These are phyloP conservation scores for Pentalonia nigronervosa DNA, from an alignment of 1,140 invertebrate species.

Conservation along the genomic window DNA sequence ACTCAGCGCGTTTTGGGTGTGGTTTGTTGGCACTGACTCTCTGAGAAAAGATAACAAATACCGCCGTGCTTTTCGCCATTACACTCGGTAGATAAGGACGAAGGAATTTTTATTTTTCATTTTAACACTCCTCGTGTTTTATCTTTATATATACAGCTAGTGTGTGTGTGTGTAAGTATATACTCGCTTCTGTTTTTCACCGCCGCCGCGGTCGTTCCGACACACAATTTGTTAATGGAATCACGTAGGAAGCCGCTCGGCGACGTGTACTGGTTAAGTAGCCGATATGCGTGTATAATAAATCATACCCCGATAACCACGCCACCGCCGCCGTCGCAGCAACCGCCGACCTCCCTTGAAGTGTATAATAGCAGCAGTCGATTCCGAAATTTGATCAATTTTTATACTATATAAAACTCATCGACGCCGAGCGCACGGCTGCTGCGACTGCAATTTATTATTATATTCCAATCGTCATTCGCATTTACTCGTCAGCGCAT, in stretches of 20 bases:
- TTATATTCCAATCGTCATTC: background rate
- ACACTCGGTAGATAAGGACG: slow-evolving; percentile 30
- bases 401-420: background rate
- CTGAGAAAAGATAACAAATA: slow-evolving; percentile 33
- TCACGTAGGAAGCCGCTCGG: slow-evolving; percentile 52
- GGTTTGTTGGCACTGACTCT: slow-evolving; percentile 45
- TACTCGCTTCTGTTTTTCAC: slow-evolving; percentile 51
- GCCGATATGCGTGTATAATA: slow-evolving; percentile 44
- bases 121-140: slow-evolving; percentile 46
- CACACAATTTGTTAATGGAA: slow-evolving; percentile 57
- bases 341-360: background rate
- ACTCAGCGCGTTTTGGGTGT: slow-evolving; percentile 43
- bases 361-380: background rate
- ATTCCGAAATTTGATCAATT: slow-evolving; percentile 30
- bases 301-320: slow-evolving; percentile 42
- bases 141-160: background rate
- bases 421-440: too few species aligned
- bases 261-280: slow-evolving; percentile 49
- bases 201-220: slow-evolving; percentile 15
- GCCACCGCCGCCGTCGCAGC: too few species aligned
- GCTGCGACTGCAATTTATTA: background rate
- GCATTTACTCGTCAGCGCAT: background rate
- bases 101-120: slow-evolving; percentile 45
- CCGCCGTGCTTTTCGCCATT: slow-evolving; percentile 44
- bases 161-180: too few species aligned